phyloP scores from a whole-genome alignment of 2,888 invertebrate genomes.

The Uloborus plumipes region DNA sequence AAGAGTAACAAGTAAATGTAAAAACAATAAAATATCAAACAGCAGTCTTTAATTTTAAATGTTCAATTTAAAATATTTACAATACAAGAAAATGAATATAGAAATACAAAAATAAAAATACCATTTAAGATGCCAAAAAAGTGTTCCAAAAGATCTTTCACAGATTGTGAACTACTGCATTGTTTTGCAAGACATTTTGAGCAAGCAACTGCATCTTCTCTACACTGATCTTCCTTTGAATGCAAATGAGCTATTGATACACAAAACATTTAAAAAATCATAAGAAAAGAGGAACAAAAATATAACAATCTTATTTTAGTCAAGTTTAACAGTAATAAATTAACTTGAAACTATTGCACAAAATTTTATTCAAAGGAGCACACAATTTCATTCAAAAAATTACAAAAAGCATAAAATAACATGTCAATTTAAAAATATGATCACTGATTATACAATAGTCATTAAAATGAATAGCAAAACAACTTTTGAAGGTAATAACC shows the following conservation, averaged over 20 bases:
- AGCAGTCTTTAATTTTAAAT: no score
- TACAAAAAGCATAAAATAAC: not conserved
- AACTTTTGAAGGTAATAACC: no score
- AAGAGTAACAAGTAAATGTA: no score
- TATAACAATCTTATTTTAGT: not conserved
- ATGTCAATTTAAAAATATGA: constrained; percentile 3
- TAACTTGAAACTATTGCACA: not conserved
- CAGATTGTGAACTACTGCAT: constrained; percentile 78
- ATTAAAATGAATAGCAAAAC: no score
- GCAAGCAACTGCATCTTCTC: constrained; percentile 82
- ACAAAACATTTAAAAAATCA: not conserved
- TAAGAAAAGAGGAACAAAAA: not conserved
- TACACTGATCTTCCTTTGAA: constrained; percentile 85
- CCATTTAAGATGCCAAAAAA: constrained; percentile 85
- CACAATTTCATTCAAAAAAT: constrained; percentile 21
- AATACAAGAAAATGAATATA: not conserved
- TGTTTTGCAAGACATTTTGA: constrained; percentile 80
- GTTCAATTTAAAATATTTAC: not conserved
- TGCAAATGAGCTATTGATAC: constrained; percentile 79
- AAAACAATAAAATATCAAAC: no score
- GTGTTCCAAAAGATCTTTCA: constrained; percentile 78
- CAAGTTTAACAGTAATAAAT: not conserved
- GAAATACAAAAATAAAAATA: constrained; percentile 57
- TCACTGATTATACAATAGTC: not conserved
- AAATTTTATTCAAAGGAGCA: constrained; percentile 22